Base-by-base conservation (phyloP, 2,113 vertebrate genomes). In the Edolisoma coerulescens region DNA sequence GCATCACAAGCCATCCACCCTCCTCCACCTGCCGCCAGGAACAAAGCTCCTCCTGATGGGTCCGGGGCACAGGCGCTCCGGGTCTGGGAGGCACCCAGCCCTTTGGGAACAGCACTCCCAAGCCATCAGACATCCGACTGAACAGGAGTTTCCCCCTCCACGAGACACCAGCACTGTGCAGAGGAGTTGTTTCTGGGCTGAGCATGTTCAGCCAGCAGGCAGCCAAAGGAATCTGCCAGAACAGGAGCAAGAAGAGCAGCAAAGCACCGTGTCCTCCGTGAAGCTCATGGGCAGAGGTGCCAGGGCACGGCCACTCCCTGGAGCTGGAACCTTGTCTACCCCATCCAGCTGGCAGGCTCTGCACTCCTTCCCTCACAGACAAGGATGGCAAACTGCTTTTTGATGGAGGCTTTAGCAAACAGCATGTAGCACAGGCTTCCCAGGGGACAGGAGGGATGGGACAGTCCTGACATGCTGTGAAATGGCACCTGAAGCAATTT, bases 191-290 rank as follows among this genome's bases (percentile, higher is more conserved):
- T 56, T 16, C 89, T 41, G 64, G n/a, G 41, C 49, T 2, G 10
- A 87, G 54, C 33, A 1, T 7, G 2, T 33, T 82, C 5, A 8
- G 63, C 61, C 90, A 83, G 30, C 14, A 67, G n/a, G 24, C 53
- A 95, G 54, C 41, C 60, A 11, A n/a, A 57, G 13, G 77, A 88
- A 90, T 45, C 42, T 50, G 42, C 70, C 75, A 65, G 87, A 87
- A 60, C 0, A 1, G 45, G 37, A 87, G 23, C 14, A 23, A 1
- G 10, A 77, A 47, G 39, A 63, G 59, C 56, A 63, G 82, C 39
- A 27, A 69, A 80, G 71, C 47, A 23, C 14, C 1, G 0, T 1
- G 16, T 26, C 33, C 32, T 60, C 52, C 0, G 0, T 1, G 5
- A 24, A 23, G 74, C 28, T 57, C 24, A 4, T 0, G 4, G 49